Conservation (phyloP, 2,888 invertebrate genomes). For the Steromphala cineraria region DNA sequence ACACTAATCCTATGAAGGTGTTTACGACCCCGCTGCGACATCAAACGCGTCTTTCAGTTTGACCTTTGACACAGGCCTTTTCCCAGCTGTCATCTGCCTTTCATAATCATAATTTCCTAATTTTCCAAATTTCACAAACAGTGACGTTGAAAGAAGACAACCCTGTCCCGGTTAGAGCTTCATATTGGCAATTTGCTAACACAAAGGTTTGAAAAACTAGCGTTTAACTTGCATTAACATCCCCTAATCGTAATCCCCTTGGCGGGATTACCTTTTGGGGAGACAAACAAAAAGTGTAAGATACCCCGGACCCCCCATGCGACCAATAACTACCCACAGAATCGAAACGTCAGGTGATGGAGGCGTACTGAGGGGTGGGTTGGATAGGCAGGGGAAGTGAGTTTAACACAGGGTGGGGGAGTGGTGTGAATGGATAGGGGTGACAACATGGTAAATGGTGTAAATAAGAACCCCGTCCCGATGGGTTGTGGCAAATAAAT, state of each 20-base stretch:
- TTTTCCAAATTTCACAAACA: not conserved
- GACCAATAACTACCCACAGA: too few species aligned
- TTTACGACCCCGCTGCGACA: too few species aligned
- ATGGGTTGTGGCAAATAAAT: too few species aligned
- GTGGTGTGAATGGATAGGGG: too few species aligned
- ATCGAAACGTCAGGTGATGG: too few species aligned
- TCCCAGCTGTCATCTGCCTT: not conserved
- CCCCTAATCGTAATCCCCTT: not conserved
- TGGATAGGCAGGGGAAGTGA: too few species aligned
- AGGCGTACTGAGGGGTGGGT: too few species aligned
- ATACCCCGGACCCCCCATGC: not conserved
- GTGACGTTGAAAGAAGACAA: not conserved
- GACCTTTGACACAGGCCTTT: not conserved
- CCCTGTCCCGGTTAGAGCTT: not conserved
- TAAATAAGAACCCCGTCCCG: too few species aligned
- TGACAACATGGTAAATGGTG: too few species aligned
- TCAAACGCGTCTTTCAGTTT: too few species aligned
- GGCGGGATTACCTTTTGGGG: not conserved
- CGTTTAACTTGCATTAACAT: slow-evolving; percentile 9
- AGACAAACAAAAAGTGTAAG: not conserved
- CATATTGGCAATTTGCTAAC: not conserved
- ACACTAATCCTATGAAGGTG: too few species aligned
- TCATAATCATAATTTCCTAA: not conserved
- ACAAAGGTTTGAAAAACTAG: not conserved
- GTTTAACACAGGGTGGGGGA: too few species aligned